These are phyloP conservation scores for Helicoverpa zea DNA, from an alignment of 1,140 invertebrate genomes.

Conservation along the genomic window DNA sequence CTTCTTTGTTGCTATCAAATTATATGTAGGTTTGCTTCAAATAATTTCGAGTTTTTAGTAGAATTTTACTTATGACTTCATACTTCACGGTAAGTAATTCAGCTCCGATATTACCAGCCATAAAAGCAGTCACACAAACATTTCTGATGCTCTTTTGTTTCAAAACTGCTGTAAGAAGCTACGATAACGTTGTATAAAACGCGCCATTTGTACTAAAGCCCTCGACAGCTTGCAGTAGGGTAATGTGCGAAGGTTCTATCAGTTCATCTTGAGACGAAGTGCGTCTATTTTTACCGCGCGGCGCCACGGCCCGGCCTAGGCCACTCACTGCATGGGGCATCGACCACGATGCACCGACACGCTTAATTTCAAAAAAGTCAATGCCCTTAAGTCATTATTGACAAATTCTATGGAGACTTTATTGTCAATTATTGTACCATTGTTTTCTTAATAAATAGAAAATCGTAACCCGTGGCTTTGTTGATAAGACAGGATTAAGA, in stretches of 20 bases:
- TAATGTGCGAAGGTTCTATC: slow-evolving; percentile 24
- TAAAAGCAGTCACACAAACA: too few relatives aligned
- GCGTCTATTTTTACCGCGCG: slow-evolving; percentile 78
- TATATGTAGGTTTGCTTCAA: too few relatives aligned
- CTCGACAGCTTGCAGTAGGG: slow-evolving; percentile 1
- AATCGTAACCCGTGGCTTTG: too few relatives aligned
- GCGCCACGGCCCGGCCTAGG: slow-evolving; percentile 51
- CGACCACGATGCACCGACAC: slow-evolving; percentile 76
- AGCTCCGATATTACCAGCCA: too few relatives aligned
- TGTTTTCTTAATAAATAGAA: neutral
- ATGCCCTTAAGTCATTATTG: slow-evolving; percentile 68
- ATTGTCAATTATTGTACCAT: slow-evolving; percentile 30
- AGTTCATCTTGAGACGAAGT: slow-evolving; percentile 52
- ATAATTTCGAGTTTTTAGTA: too few relatives aligned
- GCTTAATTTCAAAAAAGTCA: slow-evolving; percentile 80
- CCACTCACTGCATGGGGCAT: slow-evolving; percentile 71
- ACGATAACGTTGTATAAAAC: slow-evolving; percentile 7
- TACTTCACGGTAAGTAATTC: too few relatives aligned
- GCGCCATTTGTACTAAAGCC: slow-evolving; percentile 15
- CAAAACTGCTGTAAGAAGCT: neutral
- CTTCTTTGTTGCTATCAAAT: too few relatives aligned
- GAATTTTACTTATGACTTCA: too few relatives aligned
- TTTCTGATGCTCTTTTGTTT: neutral
- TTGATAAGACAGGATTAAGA: too few relatives aligned
- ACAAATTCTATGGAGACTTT: neutral